Evolutionary conservation across 2,113 vertebrate genomes (phyloP).

Genomic region (Trematomus loennbergii): DNA sequence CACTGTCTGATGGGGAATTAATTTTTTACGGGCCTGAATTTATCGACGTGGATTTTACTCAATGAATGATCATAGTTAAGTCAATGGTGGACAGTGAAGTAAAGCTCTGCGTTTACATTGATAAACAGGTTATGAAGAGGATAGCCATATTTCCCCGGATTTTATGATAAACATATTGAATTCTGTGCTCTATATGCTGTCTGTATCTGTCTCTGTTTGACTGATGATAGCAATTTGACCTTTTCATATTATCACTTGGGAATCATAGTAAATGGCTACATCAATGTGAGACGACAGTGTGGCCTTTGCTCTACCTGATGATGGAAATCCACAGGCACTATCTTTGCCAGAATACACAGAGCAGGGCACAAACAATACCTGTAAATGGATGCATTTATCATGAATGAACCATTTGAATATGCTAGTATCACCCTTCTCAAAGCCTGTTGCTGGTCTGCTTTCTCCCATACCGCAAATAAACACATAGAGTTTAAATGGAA

Average conservation of each 20-base stretch:
- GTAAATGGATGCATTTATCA: background rate
- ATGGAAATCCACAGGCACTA: background rate
- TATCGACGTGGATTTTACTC: conserved; percentile 32
- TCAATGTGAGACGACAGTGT: background rate
- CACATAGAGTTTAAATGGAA: background rate
- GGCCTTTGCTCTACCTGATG: background rate
- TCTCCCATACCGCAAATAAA: background rate
- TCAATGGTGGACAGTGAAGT: conserved; percentile 1
- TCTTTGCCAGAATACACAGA: background rate
- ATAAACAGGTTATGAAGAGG: background rate
- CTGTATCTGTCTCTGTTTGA: background rate
- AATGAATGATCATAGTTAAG: conserved; percentile 16
- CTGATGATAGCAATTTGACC: background rate
- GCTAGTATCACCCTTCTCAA: background rate
- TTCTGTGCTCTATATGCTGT: background rate
- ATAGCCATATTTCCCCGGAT: background rate
- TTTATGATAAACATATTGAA: background rate
- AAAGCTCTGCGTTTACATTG: background rate
- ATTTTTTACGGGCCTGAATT: background rate
- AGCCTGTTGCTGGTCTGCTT: background rate
- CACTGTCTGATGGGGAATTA: conserved; percentile 40
- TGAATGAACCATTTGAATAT: background rate
- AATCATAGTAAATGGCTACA: background rate
- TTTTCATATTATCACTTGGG: background rate
- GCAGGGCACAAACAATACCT: background rate